Evolutionary conservation across 2,888 invertebrate genomes (phyloP), one percentile per base, ranked within the genome.

Genomic region (Cantharis rustica): DNA sequence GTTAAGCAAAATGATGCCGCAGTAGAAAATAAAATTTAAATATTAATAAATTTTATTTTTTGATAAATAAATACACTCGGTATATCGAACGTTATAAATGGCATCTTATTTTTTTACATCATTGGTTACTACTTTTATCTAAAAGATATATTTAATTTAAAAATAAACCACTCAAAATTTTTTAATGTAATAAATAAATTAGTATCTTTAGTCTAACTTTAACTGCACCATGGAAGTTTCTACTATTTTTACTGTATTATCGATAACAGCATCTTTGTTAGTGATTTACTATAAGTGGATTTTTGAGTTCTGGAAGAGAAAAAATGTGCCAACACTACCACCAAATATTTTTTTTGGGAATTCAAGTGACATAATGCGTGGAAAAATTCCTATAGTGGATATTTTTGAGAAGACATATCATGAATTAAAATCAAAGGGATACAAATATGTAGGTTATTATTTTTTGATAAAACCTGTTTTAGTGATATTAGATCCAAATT

Each of bases 401-500:
- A 47, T 47, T 9, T 47, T 47, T n/a, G 47, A 47, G 9, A 5
- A 47, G 47, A 20, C 23, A 13, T 77, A 64, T 20, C 69, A 7
- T 2, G 71, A 27, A 61, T 61, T 75, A n/a, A 78, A 75, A 62
- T 13, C 20, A 9, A 70, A 72, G 16, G 75, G 78, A 5, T 31
- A 69, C 15, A 72, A 66, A 20, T 76, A 76, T 47, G 76, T 72
- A 10, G 78, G 78, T 0, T 70, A 72, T 10, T 79, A 74, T 47
- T 73, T 79, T 70, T 76, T 79, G 31, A 11, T 68, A 5, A 69
- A 47, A 15, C 78, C 79, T 9, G 23, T 72, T 16, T 76, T 78
- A 26, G 16, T 79, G 10, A 75, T 76, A 2, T 61, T 77, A 0
- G 88, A 89, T 77, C 87, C 88, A 0, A 86, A 88, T 10, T 79